A percentile compares a stretch with the other conserved stretches of the same genome.
Evolutionary conservation across 2,113 vertebrate species (phyloP).

Genomic region (Thryonomys swinderianus): DNA sequence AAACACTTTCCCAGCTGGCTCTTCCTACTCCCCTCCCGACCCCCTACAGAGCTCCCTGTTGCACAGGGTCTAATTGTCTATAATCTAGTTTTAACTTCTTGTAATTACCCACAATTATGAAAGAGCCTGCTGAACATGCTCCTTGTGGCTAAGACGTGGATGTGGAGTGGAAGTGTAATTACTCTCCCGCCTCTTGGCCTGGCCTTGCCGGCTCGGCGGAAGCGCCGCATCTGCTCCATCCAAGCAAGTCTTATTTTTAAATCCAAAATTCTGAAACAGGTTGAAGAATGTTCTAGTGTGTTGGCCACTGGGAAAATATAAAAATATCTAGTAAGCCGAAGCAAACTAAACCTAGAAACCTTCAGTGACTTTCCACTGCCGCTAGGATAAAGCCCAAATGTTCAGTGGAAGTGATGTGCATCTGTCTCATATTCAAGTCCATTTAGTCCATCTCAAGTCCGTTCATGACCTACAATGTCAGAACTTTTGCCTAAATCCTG

Average conservation of each 20-base stretch:
- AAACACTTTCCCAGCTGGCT: conserved; percentile 63
- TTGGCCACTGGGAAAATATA: not conserved
- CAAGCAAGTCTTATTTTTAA: not conserved
- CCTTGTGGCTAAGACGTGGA: conserved; percentile 70
- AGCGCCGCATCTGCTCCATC: conserved; percentile 45
- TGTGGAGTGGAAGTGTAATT: conserved; percentile 71
- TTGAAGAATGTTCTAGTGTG: not conserved
- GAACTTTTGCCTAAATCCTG: not conserved
- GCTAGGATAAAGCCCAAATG: conserved; percentile 20
- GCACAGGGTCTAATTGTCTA: conserved; percentile 70
- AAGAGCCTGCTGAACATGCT: conserved; percentile 70
- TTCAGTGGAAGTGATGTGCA: not conserved
- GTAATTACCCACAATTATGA: conserved; percentile 77
- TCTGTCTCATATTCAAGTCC: not conserved
- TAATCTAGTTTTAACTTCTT: conserved; percentile 79
- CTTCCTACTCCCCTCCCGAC: conserved; percentile 49
- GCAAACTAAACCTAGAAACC: conserved; percentile 43
- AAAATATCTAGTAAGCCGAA: not conserved
- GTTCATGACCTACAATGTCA: not conserved
- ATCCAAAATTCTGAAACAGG: conserved; percentile 16
- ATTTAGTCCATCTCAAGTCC: not conserved
- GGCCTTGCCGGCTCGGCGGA: conserved; percentile 30
- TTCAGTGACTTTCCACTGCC: not conserved
- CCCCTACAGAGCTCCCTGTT: conserved; percentile 70
- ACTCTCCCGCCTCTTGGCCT: conserved; percentile 61